Percentiles rank a stretch among this genome's conserved stretches.
phyloP scores from a whole-genome alignment of 2,888 invertebrate genomes.

The Ernsta delagoae region DNA sequence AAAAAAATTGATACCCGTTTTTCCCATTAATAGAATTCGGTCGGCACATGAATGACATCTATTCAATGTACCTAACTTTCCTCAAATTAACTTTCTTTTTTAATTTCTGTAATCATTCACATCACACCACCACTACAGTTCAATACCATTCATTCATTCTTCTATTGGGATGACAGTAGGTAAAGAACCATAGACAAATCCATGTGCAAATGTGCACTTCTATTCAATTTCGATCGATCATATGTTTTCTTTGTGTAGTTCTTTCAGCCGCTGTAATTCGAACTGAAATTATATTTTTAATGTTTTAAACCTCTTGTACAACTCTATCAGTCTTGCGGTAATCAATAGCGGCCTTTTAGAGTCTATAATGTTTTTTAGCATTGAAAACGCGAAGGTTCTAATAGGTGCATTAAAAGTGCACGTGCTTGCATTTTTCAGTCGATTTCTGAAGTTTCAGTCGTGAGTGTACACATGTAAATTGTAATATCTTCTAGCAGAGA shows the following conservation, averaged over 20 bases:
- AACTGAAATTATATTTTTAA: constrained; percentile 73
- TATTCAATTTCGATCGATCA: constrained; percentile 80
- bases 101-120: not conserved
- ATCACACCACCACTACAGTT: not conserved
- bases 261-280: constrained; percentile 83
- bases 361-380: constrained; percentile 42
- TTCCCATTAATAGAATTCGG: no score
- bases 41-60: no score
- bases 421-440: constrained; percentile 81
- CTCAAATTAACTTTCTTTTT: no score
- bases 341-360: constrained; percentile 35
- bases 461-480: constrained; percentile 30
- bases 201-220: constrained; percentile 85
- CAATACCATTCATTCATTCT: constrained; percentile 41
- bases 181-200: constrained; percentile 67
- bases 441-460: constrained; percentile 64
- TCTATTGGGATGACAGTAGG: constrained; percentile 48
- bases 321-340: constrained; percentile 43
- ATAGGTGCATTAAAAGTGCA: constrained; percentile 74
- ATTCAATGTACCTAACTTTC: no score
- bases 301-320: constrained; percentile 47
- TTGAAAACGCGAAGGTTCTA: constrained; percentile 47
- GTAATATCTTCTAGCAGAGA: not conserved
- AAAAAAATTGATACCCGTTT: no score
- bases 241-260: constrained; percentile 85